Base-by-base conservation (phyloP, 64 coral and sea anemone species). In the Montipora foliosa region DNA sequence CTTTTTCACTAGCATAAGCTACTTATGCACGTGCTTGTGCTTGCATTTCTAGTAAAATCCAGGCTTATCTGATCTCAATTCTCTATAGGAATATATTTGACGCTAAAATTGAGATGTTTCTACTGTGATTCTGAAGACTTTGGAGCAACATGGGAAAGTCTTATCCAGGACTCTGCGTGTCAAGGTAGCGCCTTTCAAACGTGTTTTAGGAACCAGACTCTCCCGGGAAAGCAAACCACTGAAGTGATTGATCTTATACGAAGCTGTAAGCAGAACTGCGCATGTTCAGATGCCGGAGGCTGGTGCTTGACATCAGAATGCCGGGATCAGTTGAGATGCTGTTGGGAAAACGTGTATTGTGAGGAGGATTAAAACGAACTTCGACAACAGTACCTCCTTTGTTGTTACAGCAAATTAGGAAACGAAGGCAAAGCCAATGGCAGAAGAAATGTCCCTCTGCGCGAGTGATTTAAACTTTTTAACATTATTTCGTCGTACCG, bases 81-180 rank as follows among this genome's bases (percentile, higher is more conserved):
- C 61, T 64, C 61, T 16, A 21, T 9, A 96, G 95, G 88, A 37
- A 24, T 94, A 16, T 97, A 97, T 47, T 24, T 97, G 13, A 97
- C 95, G 1, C 62, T 97, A 44, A 97, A 97, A 66, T 72, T 97
- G 19, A 94, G 82, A 78, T 97, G 95, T n/a, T 97, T 89, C 37
- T 97, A 94, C 66, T 97, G 95, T 77, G 95, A 97, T 67, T 84
- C 55, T 10, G 92, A 97, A 52, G 93, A 94, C 68, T 97, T 93
- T 12, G 95, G 95, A 49, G 22, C 79, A 16, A 60, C 78, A 5
- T 97, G 95, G 95, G 79, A 77, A 67, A 85, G 50, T 77, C 78
- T 97, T 19, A 97, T 88, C 83, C 75, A 91, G 19, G 89, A 94
- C 59, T 37, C 67, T 0, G 47, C 89, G 1, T 97, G 95, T 25